phyloP scores from a whole-genome alignment of 92 coral and sea anemone genomes.

The Porites evermanni region DNA sequence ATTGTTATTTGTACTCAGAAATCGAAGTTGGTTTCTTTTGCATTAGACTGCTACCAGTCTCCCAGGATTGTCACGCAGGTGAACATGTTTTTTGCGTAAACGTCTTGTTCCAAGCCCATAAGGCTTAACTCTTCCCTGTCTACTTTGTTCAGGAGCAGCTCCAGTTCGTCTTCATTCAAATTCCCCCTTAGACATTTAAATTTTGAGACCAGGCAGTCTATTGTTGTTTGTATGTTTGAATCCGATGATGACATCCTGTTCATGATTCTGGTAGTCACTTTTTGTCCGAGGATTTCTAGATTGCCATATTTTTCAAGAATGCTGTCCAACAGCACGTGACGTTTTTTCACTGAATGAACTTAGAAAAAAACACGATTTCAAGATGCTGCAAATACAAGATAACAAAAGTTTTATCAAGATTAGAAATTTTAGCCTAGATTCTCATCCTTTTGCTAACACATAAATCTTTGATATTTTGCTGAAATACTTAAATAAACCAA shows the following conservation, averaged over 20 bases:
- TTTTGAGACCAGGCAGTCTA: slow-evolving; percentile 32
- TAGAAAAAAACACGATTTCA: slow-evolving; percentile 14
- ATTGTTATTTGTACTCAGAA: too few relatives aligned
- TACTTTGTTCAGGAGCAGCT: background rate
- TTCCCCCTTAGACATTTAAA: slow-evolving; percentile 44
- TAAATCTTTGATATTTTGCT: too few relatives aligned
- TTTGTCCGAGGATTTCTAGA: slow-evolving; percentile 35
- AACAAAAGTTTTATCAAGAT: background rate
- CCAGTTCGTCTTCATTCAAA: slow-evolving; percentile 10
- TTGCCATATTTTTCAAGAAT: slow-evolving; percentile 16
- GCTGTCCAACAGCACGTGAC: background rate
- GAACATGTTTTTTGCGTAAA: too few relatives aligned
- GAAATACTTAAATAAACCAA: too few relatives aligned
- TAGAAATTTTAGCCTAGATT: too few relatives aligned
- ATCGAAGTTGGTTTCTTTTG: too few relatives aligned
- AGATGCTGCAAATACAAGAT: slow-evolving; percentile 10
- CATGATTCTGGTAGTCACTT: slow-evolving; percentile 17
- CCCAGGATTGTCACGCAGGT: too few relatives aligned
- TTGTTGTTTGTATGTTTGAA: background rate
- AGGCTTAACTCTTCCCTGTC: slow-evolving; percentile 1
- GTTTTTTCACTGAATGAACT: slow-evolving; percentile 14
- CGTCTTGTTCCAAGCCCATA: slow-evolving; percentile 9
- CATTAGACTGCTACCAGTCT: too few relatives aligned
- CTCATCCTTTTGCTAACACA: too few relatives aligned
- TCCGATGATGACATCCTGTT: background rate